A percentile compares a stretch with the other conserved stretches of the same genome.
These are phyloP conservation scores for Tetragnatha montana DNA, from an alignment of 2,888 invertebrate genomes.

Conservation along the genomic window DNA sequence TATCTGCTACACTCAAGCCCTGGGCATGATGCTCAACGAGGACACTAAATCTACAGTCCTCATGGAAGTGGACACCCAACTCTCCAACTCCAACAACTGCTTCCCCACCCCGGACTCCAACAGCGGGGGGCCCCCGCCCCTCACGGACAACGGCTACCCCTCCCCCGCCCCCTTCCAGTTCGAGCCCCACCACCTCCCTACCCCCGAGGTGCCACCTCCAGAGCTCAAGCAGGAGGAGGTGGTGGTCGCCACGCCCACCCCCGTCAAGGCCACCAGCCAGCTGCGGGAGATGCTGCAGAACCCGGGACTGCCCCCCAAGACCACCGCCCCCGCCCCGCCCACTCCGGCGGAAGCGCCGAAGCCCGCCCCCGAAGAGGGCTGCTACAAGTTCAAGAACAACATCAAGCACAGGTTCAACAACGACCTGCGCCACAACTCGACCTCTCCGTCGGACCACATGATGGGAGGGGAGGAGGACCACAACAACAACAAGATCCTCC, in stretches of 20 bases:
- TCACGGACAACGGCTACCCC: background rate
- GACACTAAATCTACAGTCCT: conserved; percentile 41
- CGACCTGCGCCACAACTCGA: conserved; percentile 73
- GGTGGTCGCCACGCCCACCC: background rate
- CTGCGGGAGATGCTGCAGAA: conserved; percentile 72
- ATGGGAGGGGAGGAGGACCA: conserved; percentile 61
- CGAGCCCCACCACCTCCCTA: background rate
- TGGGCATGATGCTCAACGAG: conserved; percentile 44
- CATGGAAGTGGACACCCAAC: conserved; percentile 66
- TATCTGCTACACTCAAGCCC: conserved; percentile 49
- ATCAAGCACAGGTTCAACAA: conserved; percentile 89
- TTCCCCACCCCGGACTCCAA: conserved; percentile 32
- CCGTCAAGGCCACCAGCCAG: conserved; percentile 69
- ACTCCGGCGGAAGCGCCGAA: background rate
- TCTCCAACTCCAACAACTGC: conserved; percentile 55
- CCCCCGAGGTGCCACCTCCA: conserved; percentile 1
- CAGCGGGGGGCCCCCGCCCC: background rate
- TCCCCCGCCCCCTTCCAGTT: conserved; percentile 20
- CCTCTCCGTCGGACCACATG: conserved; percentile 61
- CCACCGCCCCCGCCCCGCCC: conserved; percentile 2
- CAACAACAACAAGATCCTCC: conserved; percentile 39
- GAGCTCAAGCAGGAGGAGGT: conserved; percentile 60
- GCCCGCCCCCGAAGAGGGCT: conserved; percentile 68
- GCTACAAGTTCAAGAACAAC: conserved; percentile 94
- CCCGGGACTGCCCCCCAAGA: conserved; percentile 61